These are phyloP conservation scores for Chironomus tepperi DNA, from an alignment of 1,140 invertebrate genomes.

Conservation along the genomic window DNA sequence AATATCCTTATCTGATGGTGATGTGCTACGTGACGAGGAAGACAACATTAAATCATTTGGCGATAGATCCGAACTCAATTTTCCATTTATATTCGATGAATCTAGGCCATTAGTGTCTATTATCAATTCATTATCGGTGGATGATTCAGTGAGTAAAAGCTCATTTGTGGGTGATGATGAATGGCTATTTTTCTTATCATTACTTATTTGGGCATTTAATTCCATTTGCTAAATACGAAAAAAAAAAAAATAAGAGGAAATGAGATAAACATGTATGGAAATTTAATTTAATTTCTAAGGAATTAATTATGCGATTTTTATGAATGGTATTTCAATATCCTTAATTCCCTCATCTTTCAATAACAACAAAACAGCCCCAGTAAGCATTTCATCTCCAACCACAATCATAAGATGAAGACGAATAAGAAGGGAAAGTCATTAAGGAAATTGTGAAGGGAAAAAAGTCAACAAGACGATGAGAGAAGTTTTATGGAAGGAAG, in stretches of 20 bases:
- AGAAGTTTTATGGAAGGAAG: neutral
- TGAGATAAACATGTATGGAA: neutral
- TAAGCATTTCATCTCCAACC: neutral
- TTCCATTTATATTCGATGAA: conserved; percentile 8
- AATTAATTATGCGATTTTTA: too few relatives aligned
- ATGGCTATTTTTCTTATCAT: conserved; percentile 28
- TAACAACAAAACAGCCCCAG: neutral
- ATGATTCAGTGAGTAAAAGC: conserved; percentile 10
- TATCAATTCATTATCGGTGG: conserved; percentile 16
- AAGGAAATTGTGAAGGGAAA: conserved; percentile 4
- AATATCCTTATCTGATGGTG: conserved; percentile 29
- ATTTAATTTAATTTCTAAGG: neutral
- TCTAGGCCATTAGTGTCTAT: conserved; percentile 10
- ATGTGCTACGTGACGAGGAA: conserved; percentile 37
- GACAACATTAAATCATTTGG: conserved; percentile 35
- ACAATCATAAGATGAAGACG: neutral
- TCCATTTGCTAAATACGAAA: neutral
- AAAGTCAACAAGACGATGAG: neutral
- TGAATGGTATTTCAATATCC: too few relatives aligned
- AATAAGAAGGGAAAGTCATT: neutral
- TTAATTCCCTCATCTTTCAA: neutral
- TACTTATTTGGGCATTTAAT: too few relatives aligned
- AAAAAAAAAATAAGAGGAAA: neutral
- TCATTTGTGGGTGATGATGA: conserved; percentile 26
- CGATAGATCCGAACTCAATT: conserved; percentile 32